Conservation (phyloP, 2,797 vertebrate genomes). For the Enteromius anoplus region DNA sequence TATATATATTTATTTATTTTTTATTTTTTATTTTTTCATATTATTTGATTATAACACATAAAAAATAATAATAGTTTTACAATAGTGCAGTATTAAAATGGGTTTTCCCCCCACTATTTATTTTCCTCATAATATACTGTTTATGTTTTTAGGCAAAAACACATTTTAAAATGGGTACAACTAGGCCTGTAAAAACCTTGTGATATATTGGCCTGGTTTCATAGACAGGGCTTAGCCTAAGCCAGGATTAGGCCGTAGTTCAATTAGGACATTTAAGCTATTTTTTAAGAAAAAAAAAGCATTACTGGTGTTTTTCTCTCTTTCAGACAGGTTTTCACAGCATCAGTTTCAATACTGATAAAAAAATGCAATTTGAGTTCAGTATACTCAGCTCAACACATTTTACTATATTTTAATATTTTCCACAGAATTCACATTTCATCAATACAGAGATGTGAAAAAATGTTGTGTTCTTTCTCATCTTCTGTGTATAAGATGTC, state of each 20-base stretch:
- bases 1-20: too few species aligned
- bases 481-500: neutral
- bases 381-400: neutral
- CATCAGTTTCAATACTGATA: neutral
- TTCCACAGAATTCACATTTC: constrained; percentile 11
- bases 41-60: neutral
- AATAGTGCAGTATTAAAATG: too few species aligned
- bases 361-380: neutral
- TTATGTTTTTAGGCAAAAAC: neutral
- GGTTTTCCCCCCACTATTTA: neutral
- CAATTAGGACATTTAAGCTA: too few species aligned
- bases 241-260: too few species aligned
- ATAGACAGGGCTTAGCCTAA: too few species aligned
- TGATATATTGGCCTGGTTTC: neutral
- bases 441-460: neutral
- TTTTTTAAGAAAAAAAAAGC: too few species aligned
- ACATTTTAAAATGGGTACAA: neutral
- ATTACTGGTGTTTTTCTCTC: too few species aligned
- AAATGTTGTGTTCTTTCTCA: too few species aligned
- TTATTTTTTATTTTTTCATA: too few species aligned
- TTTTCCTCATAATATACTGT: neutral
- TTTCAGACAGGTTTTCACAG: neutral
- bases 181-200: neutral
- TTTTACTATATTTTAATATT: constrained; percentile 18
- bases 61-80: neutral